Conservation (phyloP, 2,888 invertebrate species). For the Anthoptus insignis region DNA sequence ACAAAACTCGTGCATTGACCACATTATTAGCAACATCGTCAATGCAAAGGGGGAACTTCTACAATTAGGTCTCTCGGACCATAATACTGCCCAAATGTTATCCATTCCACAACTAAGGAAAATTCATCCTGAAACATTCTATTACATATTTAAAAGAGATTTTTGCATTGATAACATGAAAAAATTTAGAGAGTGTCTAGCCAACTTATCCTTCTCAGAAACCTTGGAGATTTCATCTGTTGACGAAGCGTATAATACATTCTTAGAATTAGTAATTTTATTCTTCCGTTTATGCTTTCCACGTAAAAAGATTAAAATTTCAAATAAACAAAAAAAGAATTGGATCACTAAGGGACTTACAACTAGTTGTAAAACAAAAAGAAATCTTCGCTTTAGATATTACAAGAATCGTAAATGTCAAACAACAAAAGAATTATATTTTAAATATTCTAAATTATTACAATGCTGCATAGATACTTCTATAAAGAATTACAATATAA, state of each 20-base stretch:
- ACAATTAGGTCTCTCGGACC: background rate
- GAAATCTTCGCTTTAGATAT: background rate
- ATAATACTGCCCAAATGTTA: constrained; percentile 3
- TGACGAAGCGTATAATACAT: background rate
- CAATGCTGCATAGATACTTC: background rate
- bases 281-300: constrained; percentile 8
- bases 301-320: background rate
- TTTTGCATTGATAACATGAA: background rate
- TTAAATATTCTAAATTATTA: background rate
- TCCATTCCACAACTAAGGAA: background rate
- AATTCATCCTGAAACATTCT: no score
- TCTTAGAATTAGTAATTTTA: background rate
- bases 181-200: background rate
- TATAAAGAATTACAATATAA: background rate
- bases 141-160: background rate
- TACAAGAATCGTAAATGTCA: background rate
- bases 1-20: background rate
- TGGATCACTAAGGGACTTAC: background rate
- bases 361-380: background rate
- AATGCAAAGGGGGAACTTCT: background rate
- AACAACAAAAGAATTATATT: background rate
- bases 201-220: constrained; percentile 4
- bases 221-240: background rate
- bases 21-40: background rate
- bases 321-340: background rate